A percentile compares a stretch with the other conserved stretches of the same genome.
Conservation (phyloP, 2,797 vertebrate genomes). For the Centroberyx gerrardi region DNA sequence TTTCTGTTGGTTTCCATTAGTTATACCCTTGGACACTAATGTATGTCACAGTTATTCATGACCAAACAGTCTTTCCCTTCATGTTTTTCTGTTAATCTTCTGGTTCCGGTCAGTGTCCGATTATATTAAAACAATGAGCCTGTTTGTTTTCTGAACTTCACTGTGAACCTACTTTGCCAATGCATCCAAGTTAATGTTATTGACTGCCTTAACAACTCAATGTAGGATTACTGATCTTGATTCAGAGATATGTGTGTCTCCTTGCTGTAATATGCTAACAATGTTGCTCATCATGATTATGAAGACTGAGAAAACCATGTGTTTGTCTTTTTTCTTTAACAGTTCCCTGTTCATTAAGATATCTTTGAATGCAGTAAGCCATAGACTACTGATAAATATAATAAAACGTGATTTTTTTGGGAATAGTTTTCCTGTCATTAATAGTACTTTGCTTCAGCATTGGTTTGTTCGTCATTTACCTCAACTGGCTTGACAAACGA, state of each 20-base stretch:
- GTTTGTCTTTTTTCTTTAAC: background rate
- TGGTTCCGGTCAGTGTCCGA: too few relatives aligned
- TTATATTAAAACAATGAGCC: too few relatives aligned
- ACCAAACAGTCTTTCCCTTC: too few relatives aligned
- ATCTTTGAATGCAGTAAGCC: conserved; percentile 6
- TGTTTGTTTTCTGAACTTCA: conserved; percentile 15
- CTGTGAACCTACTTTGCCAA: background rate
- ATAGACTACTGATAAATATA: conserved; percentile 26
- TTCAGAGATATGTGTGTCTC: background rate
- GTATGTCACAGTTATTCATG: too few relatives aligned
- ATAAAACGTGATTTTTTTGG: conserved; percentile 39
- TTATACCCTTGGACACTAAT: too few relatives aligned
- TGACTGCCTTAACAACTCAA: conserved; percentile 44
- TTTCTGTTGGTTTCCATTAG: too few relatives aligned
- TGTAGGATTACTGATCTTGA: background rate
- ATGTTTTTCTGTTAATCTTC: too few relatives aligned
- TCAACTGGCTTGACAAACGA: background rate
- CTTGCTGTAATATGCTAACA: background rate
- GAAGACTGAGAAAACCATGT: background rate
- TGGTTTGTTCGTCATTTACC: background rate
- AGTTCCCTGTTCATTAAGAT: background rate
- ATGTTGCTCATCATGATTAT: background rate
- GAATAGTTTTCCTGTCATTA: background rate
- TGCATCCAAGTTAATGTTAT: background rate
- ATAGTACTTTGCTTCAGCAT: background rate